Evolutionary conservation across 2,797 vertebrate genomes (phyloP).

Genomic region (Masticophis lateralis): DNA sequence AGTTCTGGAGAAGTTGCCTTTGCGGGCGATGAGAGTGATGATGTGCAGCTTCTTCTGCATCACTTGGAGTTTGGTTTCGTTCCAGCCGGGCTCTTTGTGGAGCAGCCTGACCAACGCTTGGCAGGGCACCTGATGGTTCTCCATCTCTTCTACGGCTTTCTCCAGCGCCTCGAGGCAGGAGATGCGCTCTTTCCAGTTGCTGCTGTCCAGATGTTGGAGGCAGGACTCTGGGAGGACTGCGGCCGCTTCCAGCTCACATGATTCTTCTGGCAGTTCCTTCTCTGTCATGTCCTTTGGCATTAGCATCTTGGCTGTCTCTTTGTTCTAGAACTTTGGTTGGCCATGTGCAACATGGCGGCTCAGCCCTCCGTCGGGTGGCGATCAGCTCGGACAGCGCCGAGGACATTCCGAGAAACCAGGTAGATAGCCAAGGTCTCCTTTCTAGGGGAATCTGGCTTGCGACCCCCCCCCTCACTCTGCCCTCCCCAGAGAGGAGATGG

Average conservation of each 20-base stretch:
- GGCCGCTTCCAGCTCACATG: not conserved
- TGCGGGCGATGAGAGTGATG: conserved; percentile 77
- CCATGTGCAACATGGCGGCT: not conserved
- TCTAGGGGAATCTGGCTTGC: not conserved
- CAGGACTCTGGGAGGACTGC: conserved; percentile 22
- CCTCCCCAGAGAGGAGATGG: not conserved
- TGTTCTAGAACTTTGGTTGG: not conserved
- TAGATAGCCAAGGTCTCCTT: not conserved
- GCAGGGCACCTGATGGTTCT: conserved; percentile 75
- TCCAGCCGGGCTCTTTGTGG: conserved; percentile 80
- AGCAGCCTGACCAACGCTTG: conserved; percentile 82
- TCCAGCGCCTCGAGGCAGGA: conserved; percentile 7
- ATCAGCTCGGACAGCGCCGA: not conserved
- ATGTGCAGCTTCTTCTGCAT: conserved; percentile 84
- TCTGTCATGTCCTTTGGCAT: conserved; percentile 1
- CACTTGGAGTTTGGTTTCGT: conserved; percentile 84
- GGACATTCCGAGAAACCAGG: not conserved
- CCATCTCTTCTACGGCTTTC: conserved; percentile 79
- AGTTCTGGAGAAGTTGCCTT: conserved; percentile 79
- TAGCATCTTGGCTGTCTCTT: not conserved
- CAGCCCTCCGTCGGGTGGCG: not conserved
- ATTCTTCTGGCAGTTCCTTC: conserved; percentile 23
- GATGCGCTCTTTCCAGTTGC: conserved; percentile 12
- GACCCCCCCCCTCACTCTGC: not conserved
- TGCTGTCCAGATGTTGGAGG: conserved; percentile 26